phyloP scores from a whole-genome alignment of 2,113 vertebrate genomes.

The Chinchilla lanigera region DNA sequence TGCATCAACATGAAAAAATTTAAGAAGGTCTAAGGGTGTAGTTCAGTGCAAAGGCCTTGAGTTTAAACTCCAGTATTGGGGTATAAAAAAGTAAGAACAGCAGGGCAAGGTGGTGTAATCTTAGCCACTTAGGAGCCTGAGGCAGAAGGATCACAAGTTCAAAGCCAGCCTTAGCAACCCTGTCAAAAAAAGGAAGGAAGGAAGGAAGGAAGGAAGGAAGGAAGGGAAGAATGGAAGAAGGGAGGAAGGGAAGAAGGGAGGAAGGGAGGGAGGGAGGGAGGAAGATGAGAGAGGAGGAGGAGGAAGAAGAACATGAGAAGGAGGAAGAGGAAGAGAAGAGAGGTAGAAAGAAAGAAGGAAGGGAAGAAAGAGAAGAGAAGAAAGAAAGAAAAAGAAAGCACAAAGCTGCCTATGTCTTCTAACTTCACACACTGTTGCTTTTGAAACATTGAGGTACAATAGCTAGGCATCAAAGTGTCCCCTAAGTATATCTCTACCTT shows the following conservation, averaged over 20 bases:
- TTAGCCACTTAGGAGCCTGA: neutral
- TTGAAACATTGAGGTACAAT: neutral
- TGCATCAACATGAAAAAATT: neutral
- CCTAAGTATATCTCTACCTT: neutral
- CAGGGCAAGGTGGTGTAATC: neutral
- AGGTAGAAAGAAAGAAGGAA: too few relatives aligned
- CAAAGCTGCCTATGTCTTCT: neutral
- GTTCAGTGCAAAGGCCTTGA: neutral
- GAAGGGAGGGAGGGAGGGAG: neutral
- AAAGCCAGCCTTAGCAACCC: neutral
- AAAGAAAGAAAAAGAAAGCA: neutral
- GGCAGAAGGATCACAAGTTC: neutral
- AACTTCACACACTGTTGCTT: neutral
- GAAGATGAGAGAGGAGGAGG: neutral
- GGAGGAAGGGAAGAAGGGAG: neutral
- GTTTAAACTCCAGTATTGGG: neutral
- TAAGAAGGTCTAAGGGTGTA: neutral
- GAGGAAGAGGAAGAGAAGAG: too few relatives aligned
- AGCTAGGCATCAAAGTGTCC: neutral
- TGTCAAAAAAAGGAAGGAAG: neutral
- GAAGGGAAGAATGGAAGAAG: neutral
- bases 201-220: neutral
- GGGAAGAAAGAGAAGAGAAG: neutral
- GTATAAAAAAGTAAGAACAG: neutral
- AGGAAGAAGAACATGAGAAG: accelerated